Percentiles rank a stretch among this genome's conserved stretches.
phyloP scores from a whole-genome alignment of 2,113 vertebrate genomes.

The Empidonax traillii region DNA sequence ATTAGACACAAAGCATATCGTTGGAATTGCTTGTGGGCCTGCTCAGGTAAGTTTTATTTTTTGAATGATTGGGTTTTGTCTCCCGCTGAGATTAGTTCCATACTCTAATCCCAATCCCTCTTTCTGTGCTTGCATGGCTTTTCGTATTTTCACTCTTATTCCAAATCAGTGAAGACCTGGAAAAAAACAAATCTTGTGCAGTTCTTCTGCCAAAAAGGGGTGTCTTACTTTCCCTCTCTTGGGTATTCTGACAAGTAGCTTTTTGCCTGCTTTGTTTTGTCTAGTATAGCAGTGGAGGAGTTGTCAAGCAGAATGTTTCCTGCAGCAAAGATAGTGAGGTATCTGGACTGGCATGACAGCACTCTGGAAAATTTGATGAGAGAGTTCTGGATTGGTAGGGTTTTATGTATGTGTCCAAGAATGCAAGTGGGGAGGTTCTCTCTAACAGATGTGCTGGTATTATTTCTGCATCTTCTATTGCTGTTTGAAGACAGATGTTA shows the following conservation, averaged over 20 bases:
- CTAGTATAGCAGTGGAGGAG: neutral
- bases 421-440: neutral
- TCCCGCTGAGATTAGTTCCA: neutral
- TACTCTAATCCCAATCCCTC: neutral
- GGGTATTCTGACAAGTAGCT: neutral
- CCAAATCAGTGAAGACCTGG: neutral
- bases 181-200: neutral
- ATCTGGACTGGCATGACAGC: neutral
- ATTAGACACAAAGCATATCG: conserved; percentile 91
- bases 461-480: neutral
- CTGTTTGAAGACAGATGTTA: neutral
- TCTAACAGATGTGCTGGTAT: neutral
- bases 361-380: neutral
- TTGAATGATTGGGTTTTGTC: neutral
- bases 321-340: neutral
- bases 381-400: neutral
- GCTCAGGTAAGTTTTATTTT: conserved; percentile 82
- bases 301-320: neutral
- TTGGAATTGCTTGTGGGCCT: conserved; percentile 94
- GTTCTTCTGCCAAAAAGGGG: neutral
- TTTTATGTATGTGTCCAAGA: neutral
- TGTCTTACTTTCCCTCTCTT: neutral
- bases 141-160: neutral
- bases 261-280: neutral
- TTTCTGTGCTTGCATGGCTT: neutral